These are phyloP conservation scores for Babylonia areolata DNA, from an alignment of 1,140 invertebrate genomes.

Conservation along the genomic window DNA sequence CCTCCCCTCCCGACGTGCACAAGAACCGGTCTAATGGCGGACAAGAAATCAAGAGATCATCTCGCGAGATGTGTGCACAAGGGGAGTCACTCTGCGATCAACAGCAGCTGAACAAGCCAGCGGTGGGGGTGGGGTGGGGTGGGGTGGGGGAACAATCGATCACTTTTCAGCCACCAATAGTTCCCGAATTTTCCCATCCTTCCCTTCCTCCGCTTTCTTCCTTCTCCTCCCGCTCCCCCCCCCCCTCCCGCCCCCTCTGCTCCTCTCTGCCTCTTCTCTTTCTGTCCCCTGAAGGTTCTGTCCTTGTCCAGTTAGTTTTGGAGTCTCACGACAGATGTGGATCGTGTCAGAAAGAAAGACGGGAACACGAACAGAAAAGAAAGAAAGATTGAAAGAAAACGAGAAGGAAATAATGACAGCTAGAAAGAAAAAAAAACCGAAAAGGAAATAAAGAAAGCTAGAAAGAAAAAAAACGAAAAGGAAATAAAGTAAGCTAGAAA, in stretches of 20 bases:
- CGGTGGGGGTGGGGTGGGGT: too few relatives aligned
- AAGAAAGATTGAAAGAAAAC: too few relatives aligned
- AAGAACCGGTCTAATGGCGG: slow-evolving; percentile 8
- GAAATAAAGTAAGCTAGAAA: too few relatives aligned
- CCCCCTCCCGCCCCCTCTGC: background rate
- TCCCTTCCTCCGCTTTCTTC: background rate
- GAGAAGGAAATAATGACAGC: too few relatives aligned
- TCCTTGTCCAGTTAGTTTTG: background rate
- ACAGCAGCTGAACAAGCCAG: slow-evolving; percentile 23
- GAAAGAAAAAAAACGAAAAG: too few relatives aligned
- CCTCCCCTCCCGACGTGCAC: background rate
- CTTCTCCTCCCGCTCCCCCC: background rate
- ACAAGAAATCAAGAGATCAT: slow-evolving; percentile 26
- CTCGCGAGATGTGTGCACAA: slow-evolving; percentile 29
- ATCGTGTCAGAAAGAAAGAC: too few relatives aligned
- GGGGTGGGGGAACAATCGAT: slow-evolving; percentile 27
- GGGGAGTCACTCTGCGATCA: slow-evolving; percentile 17
- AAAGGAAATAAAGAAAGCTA: too few relatives aligned
- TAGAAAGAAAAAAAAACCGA: too few relatives aligned
- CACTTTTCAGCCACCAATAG: slow-evolving; percentile 10
- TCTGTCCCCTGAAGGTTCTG: background rate
- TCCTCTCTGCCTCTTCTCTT: background rate
- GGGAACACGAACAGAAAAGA: too few relatives aligned
- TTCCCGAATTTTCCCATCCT: background rate
- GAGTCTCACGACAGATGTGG: too few relatives aligned